Evolutionary conservation across 2,797 vertebrate genomes (phyloP).

Genomic region (Tangara arthus): DNA sequence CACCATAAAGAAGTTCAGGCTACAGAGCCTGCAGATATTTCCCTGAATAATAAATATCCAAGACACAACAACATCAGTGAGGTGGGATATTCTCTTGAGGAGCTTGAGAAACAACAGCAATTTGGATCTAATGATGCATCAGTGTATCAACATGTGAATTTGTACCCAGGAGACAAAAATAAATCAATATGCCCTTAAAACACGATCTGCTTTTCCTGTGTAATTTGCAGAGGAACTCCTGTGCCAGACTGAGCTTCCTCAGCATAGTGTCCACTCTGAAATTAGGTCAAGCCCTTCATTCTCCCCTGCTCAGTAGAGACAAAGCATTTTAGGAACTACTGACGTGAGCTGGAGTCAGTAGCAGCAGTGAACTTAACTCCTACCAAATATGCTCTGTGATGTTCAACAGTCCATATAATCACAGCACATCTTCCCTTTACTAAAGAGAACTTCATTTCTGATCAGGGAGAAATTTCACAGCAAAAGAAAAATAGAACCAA

Average conservation of each 20-base stretch:
- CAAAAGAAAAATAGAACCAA: background rate
- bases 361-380: background rate
- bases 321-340: background rate
- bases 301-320: background rate
- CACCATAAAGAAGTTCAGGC: background rate
- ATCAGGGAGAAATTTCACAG: background rate
- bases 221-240: background rate
- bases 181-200: background rate
- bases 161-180: background rate
- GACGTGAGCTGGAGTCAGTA: background rate
- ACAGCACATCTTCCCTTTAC: background rate
- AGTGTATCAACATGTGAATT: background rate
- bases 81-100: background rate
- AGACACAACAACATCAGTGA: background rate
- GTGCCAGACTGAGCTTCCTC: background rate
- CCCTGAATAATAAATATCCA: background rate
- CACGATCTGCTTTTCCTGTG: background rate
- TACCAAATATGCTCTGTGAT: background rate
- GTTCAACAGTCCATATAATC: background rate
- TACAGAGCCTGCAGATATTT: background rate
- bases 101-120: background rate
- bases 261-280: background rate
- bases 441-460: background rate
- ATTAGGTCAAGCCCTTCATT: background rate
- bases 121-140: background rate